Evolutionary conservation across 1,140 invertebrate species (phyloP).

Genomic region (Teleogryllus occipitalis): DNA sequence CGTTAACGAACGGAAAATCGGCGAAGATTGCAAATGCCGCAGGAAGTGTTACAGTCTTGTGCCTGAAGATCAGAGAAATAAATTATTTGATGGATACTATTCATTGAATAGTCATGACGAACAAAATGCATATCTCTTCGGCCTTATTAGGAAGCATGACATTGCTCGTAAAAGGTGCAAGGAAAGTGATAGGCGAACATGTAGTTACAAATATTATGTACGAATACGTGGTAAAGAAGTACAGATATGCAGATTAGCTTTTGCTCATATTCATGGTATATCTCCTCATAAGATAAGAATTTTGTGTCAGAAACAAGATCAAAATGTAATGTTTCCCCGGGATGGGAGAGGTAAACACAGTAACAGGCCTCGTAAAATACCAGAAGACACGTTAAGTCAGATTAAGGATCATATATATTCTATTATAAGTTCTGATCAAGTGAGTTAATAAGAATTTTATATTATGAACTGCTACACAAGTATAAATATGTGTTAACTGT

Average conservation of each 20-base stretch:
- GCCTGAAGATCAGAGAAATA: slow-evolving; percentile 40
- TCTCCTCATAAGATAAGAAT: slow-evolving; percentile 47
- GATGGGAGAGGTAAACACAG: slow-evolving; percentile 43
- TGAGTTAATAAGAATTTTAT: neutral
- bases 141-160: slow-evolving; percentile 45
- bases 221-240: slow-evolving; percentile 44
- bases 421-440: slow-evolving; percentile 32
- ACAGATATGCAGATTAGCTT: slow-evolving; percentile 46
- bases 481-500: neutral
- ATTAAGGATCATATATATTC: slow-evolving; percentile 47
- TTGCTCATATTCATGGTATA: slow-evolving; percentile 48
- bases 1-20: slow-evolving; percentile 42
- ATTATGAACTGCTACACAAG: too few species aligned
- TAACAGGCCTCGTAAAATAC: slow-evolving; percentile 42
- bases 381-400: slow-evolving; percentile 40
- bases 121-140: slow-evolving; percentile 49
- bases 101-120: slow-evolving; percentile 48
- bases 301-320: slow-evolving; percentile 47
- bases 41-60: slow-evolving; percentile 43
- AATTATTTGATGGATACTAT: slow-evolving; percentile 47
- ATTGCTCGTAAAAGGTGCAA: slow-evolving; percentile 46
- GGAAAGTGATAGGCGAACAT: slow-evolving; percentile 40
- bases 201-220: slow-evolving; percentile 48
- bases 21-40: slow-evolving; percentile 44
- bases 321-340: slow-evolving; percentile 47